Evolutionary conservation across 2,797 vertebrate genomes (phyloP), one percentile per base, ranked within the genome.

Genomic region (Crenichthys baileyi): DNA sequence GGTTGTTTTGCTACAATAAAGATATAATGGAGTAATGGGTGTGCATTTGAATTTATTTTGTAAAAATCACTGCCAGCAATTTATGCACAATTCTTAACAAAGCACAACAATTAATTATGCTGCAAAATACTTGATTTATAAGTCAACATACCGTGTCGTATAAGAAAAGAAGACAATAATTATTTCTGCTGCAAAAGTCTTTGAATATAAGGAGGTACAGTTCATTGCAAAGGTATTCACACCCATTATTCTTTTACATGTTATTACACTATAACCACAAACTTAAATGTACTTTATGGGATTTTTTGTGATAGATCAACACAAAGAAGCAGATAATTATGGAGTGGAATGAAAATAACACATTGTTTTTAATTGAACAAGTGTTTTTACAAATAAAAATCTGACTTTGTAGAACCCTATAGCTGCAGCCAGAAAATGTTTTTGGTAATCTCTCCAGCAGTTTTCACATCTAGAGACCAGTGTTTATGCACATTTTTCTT

Each of bases 1-100:
- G 72, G 77, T 79, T 79, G 75, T 94, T 68, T 92, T 92, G 60
- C 76, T 86, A 90, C 72, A 95, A 93, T 93, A 92, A 94, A 94
- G 73, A 87, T 84, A 82, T 86, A 65, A 76, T 83, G 68, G 41
- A 81, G 9, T 80, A 51, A 83, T 1, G 2, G 73, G 12, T 83
- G 79, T 82, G 76, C 4, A 68, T 75, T 79, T 72, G 3, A 67
- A 68, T 31, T 83, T 79, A 53, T 73, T 84, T 56, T 79, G 5
- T 73, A 22, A 31, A 15, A 70, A 74, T 73, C 0, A 4, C 46
- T 63, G 18, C 70, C 11, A 46, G 41, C 36, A n/a, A 61, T n/a
- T 53, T 20, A 15, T 44, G 1, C 16, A 75, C 39, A 60, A 72
- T 76, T 79, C 48, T 78, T 4, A 68, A 4, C 31, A 77, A 58